Conservation (phyloP, 2,797 vertebrate genomes). For the Cirrhinus mrigala region DNA sequence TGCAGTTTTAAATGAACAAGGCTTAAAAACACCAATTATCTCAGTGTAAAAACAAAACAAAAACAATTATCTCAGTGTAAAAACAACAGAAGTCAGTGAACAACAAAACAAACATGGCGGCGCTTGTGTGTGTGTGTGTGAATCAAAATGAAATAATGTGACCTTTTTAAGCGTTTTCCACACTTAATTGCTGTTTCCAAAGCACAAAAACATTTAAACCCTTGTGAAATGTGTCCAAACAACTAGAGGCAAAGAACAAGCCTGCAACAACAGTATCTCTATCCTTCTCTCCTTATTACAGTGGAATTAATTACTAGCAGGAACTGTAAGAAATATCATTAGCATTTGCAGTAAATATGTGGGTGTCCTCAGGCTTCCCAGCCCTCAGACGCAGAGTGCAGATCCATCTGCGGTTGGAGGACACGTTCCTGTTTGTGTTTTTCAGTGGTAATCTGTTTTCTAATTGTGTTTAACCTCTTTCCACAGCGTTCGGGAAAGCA, state of each 20-base stretch:
- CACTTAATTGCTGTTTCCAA: slow-evolving; percentile 26
- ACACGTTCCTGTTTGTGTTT: slow-evolving; percentile 21
- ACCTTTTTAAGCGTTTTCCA: slow-evolving; percentile 34
- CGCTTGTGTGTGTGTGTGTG: neutral
- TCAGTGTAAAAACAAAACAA: no score
- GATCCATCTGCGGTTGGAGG: neutral
- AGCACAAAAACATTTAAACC: slow-evolving; percentile 37
- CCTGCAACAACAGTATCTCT: neutral
- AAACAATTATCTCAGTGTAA: neutral
- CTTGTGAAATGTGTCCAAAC: slow-evolving; percentile 42
- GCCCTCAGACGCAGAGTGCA: slow-evolving; percentile 11
- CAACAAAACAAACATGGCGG: neutral
- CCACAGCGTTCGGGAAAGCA: slow-evolving; percentile 30
- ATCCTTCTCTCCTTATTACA: slow-evolving; percentile 4
- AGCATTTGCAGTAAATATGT: slow-evolving; percentile 29
- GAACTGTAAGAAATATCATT: slow-evolving; percentile 10
- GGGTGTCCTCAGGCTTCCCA: slow-evolving; percentile 6
- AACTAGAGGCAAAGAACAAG: slow-evolving; percentile 22
- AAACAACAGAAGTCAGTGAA: neutral
- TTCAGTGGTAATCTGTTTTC: slow-evolving; percentile 23
- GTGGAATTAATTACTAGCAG: slow-evolving; percentile 16
- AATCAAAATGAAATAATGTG: slow-evolving; percentile 50
- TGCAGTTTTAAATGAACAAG: no score
- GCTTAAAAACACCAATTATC: no score
- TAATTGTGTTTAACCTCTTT: slow-evolving; percentile 40